Percentiles rank a stretch among this genome's conserved stretches.
Evolutionary conservation across 2,888 invertebrate species (phyloP).

Genomic region (Trichogramma evanescens): DNA sequence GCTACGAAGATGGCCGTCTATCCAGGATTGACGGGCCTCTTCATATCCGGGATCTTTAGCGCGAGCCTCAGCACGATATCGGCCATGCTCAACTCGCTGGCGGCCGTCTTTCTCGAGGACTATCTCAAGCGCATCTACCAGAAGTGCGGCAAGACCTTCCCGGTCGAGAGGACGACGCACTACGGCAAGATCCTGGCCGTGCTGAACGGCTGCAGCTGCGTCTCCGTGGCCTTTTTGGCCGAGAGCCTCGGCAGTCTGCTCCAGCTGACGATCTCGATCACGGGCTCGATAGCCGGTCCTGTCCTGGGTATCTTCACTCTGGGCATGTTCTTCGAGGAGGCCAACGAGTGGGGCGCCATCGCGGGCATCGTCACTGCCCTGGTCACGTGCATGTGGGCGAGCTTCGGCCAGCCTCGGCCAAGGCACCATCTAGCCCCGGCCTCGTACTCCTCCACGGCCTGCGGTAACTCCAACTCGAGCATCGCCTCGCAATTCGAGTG

Average conservation of each 20-base stretch:
- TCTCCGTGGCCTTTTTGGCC: conserved; percentile 34
- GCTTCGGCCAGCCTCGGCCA: conserved; percentile 34
- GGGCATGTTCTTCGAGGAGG: conserved; percentile 80
- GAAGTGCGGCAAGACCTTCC: conserved; percentile 56
- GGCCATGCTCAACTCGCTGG: conserved; percentile 81
- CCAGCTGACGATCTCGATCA: conserved; percentile 68
- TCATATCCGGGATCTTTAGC: conserved; percentile 68
- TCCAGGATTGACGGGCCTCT: conserved; percentile 43
- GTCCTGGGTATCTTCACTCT: conserved; percentile 78
- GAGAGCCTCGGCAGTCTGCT: conserved; percentile 34
- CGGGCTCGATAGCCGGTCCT: conserved; percentile 81
- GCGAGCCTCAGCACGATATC: conserved; percentile 89
- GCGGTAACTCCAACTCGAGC: conserved; percentile 8
- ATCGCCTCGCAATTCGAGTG: neutral
- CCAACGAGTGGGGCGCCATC: conserved; percentile 53
- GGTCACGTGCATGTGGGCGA: conserved; percentile 26
- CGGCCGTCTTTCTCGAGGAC: conserved; percentile 84
- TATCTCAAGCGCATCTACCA: conserved; percentile 57
- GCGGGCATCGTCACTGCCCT: conserved; percentile 30
- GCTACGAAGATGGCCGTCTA: conserved; percentile 54
- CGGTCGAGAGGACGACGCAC: conserved; percentile 66
- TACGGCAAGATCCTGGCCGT: conserved; percentile 42
- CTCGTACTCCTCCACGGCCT: conserved; percentile 7
- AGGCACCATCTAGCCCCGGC: conserved; percentile 24
- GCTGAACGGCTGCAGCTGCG: conserved; percentile 30